phyloP scores from a whole-genome alignment of 2,113 vertebrate species.

The Pelecanus crispus region DNA sequence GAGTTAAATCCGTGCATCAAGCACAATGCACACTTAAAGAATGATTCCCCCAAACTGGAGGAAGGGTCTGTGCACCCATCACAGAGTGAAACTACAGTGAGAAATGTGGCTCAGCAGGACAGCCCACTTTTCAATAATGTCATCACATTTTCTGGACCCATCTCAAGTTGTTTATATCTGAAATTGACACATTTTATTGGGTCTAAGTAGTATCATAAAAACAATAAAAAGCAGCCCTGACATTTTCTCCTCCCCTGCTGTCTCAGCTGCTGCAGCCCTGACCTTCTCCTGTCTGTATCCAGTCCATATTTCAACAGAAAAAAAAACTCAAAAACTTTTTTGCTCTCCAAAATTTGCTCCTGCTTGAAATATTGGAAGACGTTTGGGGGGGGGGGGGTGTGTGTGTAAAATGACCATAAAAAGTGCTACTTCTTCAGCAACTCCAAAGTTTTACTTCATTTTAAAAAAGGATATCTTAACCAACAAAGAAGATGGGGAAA shows the following conservation, averaged over 20 bases:
- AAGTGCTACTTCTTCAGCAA: not conserved
- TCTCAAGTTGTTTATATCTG: constrained; percentile 33
- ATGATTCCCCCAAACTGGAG: not conserved
- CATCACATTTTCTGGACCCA: not conserved
- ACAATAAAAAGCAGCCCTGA: constrained; percentile 49
- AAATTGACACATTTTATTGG: constrained; percentile 48
- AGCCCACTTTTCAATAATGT: not conserved
- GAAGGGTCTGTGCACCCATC: not conserved
- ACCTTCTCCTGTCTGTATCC: constrained; percentile 28
- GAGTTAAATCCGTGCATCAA: not conserved
- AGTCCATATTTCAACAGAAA: constrained; percentile 12
- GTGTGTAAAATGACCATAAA: not conserved
- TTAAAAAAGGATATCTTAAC: not conserved
- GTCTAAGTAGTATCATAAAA: constrained; percentile 48
- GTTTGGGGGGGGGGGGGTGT: not conserved
- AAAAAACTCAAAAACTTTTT: not conserved
- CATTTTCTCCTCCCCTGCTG: constrained; percentile 40
- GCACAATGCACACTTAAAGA: not conserved
- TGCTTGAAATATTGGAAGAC: not conserved
- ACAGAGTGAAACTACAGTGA: not conserved
- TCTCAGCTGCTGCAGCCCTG: constrained; percentile 1
- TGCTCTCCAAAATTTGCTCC: not conserved
- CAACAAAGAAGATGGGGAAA: not conserved
- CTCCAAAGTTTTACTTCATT: not conserved
- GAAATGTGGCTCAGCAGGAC: not conserved